Percentiles rank a stretch among this genome's conserved stretches.
Conservation (phyloP, 2,797 vertebrate species). For the Gadopsis marmoratus region DNA sequence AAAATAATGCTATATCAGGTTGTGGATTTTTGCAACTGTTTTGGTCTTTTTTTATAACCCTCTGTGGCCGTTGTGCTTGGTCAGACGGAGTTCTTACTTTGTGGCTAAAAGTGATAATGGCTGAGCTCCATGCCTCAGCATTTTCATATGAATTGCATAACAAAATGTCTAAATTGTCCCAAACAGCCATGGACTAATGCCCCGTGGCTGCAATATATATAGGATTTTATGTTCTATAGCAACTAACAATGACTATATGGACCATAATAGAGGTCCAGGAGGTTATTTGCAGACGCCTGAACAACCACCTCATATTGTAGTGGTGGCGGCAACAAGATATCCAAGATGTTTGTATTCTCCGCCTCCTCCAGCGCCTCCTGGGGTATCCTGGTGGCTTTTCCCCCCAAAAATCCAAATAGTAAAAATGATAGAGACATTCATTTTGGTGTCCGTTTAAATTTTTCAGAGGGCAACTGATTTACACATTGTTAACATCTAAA, state of each 20-base stretch:
- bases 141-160: constrained; percentile 54
- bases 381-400: not conserved
- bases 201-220: constrained; percentile 15
- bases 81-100: constrained; percentile 55
- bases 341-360: not conserved
- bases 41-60: constrained; percentile 52
- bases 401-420: not conserved
- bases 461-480: not conserved
- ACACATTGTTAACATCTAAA: not conserved
- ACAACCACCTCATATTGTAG: not conserved
- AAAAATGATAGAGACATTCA: not conserved
- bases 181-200: constrained; percentile 31
- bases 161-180: constrained; percentile 51
- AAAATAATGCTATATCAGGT: constrained; percentile 51
- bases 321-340: not conserved
- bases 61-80: constrained; percentile 35
- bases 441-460: too few relatives aligned
- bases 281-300: constrained; percentile 36
- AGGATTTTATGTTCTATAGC: constrained; percentile 27
- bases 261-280: not conserved
- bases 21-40: constrained; percentile 49
- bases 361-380: not conserved
- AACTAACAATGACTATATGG: constrained; percentile 23
- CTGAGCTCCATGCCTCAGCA: constrained; percentile 58
- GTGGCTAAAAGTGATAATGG: constrained; percentile 58